phyloP scores from a whole-genome alignment of 2,113 vertebrate species.

The Zonotrichia leucophrys region DNA sequence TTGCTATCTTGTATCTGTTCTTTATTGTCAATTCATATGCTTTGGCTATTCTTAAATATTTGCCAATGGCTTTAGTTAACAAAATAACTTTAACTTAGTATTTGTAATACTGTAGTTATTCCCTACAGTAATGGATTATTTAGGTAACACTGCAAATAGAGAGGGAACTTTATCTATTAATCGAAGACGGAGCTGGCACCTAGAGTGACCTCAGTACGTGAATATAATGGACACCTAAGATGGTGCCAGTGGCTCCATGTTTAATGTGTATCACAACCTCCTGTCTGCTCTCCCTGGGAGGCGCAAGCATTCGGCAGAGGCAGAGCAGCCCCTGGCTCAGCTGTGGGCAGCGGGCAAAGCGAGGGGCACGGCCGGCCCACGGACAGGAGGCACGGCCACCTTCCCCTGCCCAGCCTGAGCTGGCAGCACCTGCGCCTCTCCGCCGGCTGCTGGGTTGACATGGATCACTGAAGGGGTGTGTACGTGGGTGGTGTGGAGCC shows the following conservation, averaged over 20 bases:
- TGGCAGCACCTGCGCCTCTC: neutral
- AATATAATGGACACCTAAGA: constrained; percentile 38
- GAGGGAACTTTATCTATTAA: constrained; percentile 54
- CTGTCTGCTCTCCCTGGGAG: fast-evolving
- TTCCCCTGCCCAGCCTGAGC: neutral
- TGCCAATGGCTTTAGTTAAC: constrained; percentile 50
- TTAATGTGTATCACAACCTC: neutral
- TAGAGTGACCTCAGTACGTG: constrained; percentile 19
- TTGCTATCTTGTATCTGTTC: constrained; percentile 37
- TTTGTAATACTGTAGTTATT: constrained; percentile 58
- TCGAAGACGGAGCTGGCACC: constrained; percentile 44
- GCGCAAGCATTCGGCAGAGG: fast-evolving
- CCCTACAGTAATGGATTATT: constrained; percentile 45
- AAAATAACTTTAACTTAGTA: constrained; percentile 54
- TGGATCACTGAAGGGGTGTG: constrained; percentile 24
- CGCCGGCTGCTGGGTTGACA: neutral
- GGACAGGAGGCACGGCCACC: neutral
- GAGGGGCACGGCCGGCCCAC: neutral
- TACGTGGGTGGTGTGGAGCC: constrained; percentile 12
- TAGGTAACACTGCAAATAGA: constrained; percentile 59
- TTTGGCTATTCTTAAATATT: constrained; percentile 53
- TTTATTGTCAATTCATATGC: constrained; percentile 39
- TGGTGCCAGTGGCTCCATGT: neutral
- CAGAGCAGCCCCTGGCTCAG: neutral
- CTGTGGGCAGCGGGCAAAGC: neutral